phyloP scores from a whole-genome alignment of 2,888 invertebrate genomes.

The Tetramorium bicarinatum region DNA sequence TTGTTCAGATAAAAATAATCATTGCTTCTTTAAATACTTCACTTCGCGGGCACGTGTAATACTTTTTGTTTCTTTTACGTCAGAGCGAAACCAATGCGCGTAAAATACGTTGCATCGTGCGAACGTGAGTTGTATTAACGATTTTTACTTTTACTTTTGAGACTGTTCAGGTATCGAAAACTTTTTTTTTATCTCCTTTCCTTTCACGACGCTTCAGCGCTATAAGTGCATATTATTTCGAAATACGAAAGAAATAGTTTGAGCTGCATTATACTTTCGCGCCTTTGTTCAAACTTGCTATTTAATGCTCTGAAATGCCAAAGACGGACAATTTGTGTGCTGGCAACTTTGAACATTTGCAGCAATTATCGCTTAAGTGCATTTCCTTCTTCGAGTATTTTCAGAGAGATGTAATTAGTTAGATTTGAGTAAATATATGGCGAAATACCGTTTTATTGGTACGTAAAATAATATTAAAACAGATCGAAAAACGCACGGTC shows the following conservation, averaged over 20 bases:
- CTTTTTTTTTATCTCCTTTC: background rate
- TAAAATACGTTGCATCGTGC: background rate
- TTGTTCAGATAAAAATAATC: slow-evolving; percentile 24
- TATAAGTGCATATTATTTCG: slow-evolving; percentile 12
- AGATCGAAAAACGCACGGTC: background rate
- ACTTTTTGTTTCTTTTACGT: background rate
- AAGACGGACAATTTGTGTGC: slow-evolving; percentile 17
- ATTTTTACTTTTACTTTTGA: background rate
- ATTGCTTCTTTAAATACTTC: background rate
- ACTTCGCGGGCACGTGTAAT: background rate
- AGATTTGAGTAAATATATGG: background rate
- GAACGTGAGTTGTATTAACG: background rate
- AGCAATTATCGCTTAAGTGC: slow-evolving; percentile 20
- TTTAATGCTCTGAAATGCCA: background rate
- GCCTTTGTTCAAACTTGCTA: slow-evolving; percentile 16
- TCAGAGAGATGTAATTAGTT: background rate
- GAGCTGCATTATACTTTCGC: slow-evolving; percentile 4
- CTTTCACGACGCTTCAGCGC: background rate
- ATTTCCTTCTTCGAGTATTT: slow-evolving; percentile 13
- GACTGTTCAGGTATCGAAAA: background rate
- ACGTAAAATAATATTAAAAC: background rate
- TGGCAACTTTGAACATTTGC: background rate
- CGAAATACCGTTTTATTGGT: background rate
- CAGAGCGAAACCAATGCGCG: slow-evolving; percentile 2
- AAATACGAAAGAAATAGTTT: background rate